Evolutionary conservation across 2,888 invertebrate genomes (phyloP).

Genomic region (Cataglyphis albicans): DNA sequence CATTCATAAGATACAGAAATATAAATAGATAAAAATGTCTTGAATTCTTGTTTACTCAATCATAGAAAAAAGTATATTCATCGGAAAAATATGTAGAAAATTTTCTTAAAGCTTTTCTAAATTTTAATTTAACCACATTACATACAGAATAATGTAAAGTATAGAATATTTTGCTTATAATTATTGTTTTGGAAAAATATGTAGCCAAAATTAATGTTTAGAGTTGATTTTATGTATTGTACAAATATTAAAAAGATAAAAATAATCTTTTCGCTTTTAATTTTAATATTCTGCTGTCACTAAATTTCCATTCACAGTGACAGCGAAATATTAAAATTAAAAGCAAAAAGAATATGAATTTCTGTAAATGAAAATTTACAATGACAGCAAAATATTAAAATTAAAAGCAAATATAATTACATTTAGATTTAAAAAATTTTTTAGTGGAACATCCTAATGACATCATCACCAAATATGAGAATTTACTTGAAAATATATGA

Average conservation of each 20-base stretch:
- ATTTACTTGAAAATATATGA: background rate
- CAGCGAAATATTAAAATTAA: too few species aligned
- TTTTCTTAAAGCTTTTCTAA: background rate
- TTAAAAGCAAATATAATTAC: too few species aligned
- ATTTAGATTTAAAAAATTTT: background rate
- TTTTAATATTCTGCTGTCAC: background rate
- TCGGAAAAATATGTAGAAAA: background rate
- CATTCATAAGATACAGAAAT: slow-evolving; percentile 11
- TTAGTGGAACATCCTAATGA: background rate
- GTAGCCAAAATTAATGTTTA: background rate
- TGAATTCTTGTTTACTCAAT: background rate
- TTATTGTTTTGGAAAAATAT: background rate
- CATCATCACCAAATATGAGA: background rate
- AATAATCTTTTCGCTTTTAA: background rate
- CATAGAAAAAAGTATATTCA: background rate
- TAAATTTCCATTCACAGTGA: background rate
- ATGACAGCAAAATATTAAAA: too few species aligned
- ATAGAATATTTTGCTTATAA: background rate
- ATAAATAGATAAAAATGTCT: background rate
- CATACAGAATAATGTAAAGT: background rate
- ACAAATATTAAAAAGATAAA: background rate
- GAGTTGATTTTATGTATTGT: too few species aligned
- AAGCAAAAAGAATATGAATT: too few species aligned
- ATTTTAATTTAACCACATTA: background rate
- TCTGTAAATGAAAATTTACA: too few species aligned